A percentile compares a stretch with the other conserved stretches of the same genome.
phyloP scores from a whole-genome alignment of 2,113 vertebrate genomes.

The Ranitomeya imitator region DNA sequence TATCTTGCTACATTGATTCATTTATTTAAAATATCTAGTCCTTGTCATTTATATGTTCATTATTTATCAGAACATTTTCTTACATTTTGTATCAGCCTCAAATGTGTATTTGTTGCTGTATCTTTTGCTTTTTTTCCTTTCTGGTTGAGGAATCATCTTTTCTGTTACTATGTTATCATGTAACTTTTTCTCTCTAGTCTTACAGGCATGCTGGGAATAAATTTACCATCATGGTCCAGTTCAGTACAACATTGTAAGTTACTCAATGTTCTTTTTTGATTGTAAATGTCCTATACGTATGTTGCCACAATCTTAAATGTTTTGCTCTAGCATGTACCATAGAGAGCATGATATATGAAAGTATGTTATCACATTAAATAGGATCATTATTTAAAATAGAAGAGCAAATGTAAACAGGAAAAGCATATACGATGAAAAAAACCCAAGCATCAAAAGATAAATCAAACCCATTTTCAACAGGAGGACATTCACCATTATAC shows the following conservation, averaged over 20 bases:
- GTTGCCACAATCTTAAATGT: not conserved
- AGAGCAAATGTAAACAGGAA: slow-evolving; percentile 1
- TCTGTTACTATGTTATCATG: too few relatives aligned
- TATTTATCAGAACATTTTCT: not conserved
- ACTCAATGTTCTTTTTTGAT: not conserved
- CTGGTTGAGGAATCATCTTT: not conserved
- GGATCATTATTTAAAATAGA: not conserved
- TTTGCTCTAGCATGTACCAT: not conserved
- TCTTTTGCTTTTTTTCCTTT: not conserved
- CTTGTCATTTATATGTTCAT: not conserved
- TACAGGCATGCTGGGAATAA: not conserved
- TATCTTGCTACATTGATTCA: not conserved
- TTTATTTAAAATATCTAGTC: not conserved
- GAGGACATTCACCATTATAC: slow-evolving; percentile 10
- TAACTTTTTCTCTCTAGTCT: too few relatives aligned
- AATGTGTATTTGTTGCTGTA: too few relatives aligned
- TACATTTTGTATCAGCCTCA: too few relatives aligned
- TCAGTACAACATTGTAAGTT: not conserved
- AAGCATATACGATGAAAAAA: not conserved
- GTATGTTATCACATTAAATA: not conserved
- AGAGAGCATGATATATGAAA: not conserved
- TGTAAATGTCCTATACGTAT: not conserved
- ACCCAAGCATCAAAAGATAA: not conserved
- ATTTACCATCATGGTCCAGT: not conserved
- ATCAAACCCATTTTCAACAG: slow-evolving; percentile 4